Evolutionary conservation across 2,888 invertebrate species (phyloP).

Genomic region (Harpagoxenus sublaevis): DNA sequence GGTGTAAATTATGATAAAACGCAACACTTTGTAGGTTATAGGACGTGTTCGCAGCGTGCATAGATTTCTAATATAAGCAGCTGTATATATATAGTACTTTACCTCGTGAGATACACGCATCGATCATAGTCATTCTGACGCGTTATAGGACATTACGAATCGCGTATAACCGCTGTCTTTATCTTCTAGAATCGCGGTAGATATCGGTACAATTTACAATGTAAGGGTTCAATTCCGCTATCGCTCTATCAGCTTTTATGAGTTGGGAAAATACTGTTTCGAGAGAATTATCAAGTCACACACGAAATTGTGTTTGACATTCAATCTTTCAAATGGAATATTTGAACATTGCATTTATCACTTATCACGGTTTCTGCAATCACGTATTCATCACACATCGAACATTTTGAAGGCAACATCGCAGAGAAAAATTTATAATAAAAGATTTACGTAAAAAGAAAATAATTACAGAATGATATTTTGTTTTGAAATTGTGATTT

Average conservation of each 20-base stretch:
- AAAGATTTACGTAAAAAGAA: not conserved
- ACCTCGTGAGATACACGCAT: not conserved
- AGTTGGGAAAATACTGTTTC: not conserved
- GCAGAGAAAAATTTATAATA: not conserved
- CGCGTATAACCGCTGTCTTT: not conserved
- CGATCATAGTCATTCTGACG: not conserved
- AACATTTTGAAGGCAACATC: not conserved
- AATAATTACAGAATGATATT: not conserved
- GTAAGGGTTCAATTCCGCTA: not conserved
- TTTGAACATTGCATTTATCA: slow-evolving; percentile 13
- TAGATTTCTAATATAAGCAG: not conserved
- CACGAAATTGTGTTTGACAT: slow-evolving; percentile 2
- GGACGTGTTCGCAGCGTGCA: not conserved
- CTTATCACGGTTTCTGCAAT: not conserved
- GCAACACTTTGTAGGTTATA: not conserved
- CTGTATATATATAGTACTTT: not conserved
- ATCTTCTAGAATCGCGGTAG: not conserved
- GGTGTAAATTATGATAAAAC: not conserved
- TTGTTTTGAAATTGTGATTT: not conserved
- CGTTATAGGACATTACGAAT: not conserved
- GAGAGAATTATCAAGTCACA: slow-evolving; percentile 17
- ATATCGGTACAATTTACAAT: not conserved
- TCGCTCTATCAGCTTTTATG: not conserved
- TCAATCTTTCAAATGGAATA: slow-evolving; percentile 8
- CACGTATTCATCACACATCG: slow-evolving; percentile 5